These are phyloP conservation scores for Nyctereutes procyonoides DNA, from an alignment of 2,113 vertebrate genomes.

Conservation along the genomic window DNA sequence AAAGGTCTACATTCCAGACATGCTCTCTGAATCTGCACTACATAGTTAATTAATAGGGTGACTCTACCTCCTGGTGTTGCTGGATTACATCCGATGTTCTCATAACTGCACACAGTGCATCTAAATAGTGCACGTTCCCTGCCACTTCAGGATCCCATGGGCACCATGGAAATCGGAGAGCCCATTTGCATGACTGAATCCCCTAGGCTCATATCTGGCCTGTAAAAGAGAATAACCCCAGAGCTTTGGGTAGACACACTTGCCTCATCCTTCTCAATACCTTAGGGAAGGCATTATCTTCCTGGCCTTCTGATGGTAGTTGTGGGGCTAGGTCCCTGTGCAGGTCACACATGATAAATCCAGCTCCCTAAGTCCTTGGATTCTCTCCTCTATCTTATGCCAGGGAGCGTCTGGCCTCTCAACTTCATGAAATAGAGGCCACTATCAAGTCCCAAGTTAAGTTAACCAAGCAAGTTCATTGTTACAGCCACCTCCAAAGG, in stretches of 20 bases:
- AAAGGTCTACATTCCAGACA: not conserved
- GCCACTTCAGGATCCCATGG: not conserved
- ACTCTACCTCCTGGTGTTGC: not conserved
- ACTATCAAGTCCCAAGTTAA: not conserved
- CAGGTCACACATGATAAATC: not conserved
- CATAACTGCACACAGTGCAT: rapidly evolving
- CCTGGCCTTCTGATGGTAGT: not conserved
- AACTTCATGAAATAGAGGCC: not conserved
- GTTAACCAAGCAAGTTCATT: not conserved
- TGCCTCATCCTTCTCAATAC: not conserved
- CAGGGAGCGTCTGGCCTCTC: not conserved
- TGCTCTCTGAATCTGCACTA: not conserved
- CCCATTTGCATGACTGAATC: not conserved
- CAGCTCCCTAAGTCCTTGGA: not conserved
- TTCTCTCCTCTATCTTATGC: not conserved
- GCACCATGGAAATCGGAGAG: not conserved
- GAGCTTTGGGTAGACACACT: not conserved
- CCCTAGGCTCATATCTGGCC: not conserved
- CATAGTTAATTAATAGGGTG: not conserved
- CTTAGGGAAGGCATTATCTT: not conserved
- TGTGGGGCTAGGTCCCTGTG: not conserved
- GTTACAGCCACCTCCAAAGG: not conserved
- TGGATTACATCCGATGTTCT: not conserved
- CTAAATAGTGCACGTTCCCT: not conserved
- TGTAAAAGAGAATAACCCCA: not conserved